Percentiles rank a stretch among this genome's conserved stretches.
phyloP scores from a whole-genome alignment of 2,797 vertebrate species.

The Antrozous pallidus region DNA sequence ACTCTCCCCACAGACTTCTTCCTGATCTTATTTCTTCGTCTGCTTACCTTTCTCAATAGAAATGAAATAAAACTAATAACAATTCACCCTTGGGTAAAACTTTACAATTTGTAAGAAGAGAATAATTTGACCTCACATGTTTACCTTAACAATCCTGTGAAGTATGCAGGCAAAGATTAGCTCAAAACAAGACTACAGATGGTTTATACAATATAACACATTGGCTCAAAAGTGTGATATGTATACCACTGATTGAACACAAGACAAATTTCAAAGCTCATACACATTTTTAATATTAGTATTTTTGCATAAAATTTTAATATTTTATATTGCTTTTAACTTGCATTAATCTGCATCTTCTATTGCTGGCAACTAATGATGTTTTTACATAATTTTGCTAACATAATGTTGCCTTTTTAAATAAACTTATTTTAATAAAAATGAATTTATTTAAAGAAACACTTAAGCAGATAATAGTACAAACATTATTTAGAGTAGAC shows the following conservation, averaged over 20 bases:
- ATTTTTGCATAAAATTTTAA: background rate
- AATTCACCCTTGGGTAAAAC: background rate
- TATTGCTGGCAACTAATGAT: background rate
- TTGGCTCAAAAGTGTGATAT: background rate
- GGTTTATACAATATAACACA: background rate
- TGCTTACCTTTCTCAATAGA: background rate
- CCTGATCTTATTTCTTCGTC: background rate
- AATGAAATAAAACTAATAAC: background rate
- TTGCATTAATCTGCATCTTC: background rate
- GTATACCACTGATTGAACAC: background rate
- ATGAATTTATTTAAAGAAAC: background rate
- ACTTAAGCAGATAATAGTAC: background rate
- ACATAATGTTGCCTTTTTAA: background rate
- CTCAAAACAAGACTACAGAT: background rate
- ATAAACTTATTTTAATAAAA: slow-evolving; percentile 2
- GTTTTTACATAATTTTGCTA: too few species aligned
- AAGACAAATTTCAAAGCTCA: background rate
- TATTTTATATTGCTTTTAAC: background rate
- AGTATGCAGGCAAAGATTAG: background rate
- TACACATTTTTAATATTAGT: background rate
- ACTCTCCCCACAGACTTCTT: background rate
- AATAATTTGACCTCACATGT: background rate
- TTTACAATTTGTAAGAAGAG: background rate
- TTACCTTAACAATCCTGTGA: background rate
- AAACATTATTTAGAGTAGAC: background rate